phyloP scores from a whole-genome alignment of 2,888 invertebrate species.

The Agrochola circellaris region DNA sequence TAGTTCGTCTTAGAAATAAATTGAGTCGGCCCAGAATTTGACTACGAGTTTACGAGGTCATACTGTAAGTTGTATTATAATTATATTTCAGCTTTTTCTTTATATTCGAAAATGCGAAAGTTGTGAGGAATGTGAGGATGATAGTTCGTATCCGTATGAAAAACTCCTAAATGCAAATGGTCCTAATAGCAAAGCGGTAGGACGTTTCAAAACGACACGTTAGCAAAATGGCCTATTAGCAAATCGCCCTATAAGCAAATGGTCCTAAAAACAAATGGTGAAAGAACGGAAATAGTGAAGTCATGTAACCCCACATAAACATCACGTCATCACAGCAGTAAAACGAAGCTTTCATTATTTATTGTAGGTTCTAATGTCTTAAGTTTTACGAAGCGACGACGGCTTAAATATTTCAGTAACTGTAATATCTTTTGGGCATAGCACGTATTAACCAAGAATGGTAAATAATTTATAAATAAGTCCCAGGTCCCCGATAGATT shows the following conservation, averaged over 20 bases:
- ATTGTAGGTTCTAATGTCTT: background rate
- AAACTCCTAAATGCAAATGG: too few relatives aligned
- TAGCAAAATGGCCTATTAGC: too few relatives aligned
- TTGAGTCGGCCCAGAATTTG: background rate
- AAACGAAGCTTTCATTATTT: background rate
- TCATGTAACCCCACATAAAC: too few relatives aligned
- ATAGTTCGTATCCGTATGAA: too few relatives aligned
- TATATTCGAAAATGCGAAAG: background rate
- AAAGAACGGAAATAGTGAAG: too few relatives aligned
- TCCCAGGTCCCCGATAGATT: conserved; percentile 23
- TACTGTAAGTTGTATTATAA: background rate
- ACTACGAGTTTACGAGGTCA: background rate
- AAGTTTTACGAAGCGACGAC: background rate
- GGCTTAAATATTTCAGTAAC: conserved; percentile 2
- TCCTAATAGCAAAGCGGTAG: too few relatives aligned
- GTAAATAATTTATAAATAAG: conserved; percentile 8
- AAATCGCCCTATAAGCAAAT: too few relatives aligned
- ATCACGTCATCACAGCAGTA: background rate
- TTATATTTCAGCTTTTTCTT: background rate
- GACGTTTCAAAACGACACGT: too few relatives aligned
- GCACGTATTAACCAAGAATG: conserved; percentile 13
- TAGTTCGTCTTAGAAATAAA: background rate
- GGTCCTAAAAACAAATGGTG: too few relatives aligned
- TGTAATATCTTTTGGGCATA: background rate
- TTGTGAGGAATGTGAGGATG: background rate